phyloP scores from a whole-genome alignment of 2,888 invertebrate genomes.

The Kuschelorhynchus macadamiae region DNA sequence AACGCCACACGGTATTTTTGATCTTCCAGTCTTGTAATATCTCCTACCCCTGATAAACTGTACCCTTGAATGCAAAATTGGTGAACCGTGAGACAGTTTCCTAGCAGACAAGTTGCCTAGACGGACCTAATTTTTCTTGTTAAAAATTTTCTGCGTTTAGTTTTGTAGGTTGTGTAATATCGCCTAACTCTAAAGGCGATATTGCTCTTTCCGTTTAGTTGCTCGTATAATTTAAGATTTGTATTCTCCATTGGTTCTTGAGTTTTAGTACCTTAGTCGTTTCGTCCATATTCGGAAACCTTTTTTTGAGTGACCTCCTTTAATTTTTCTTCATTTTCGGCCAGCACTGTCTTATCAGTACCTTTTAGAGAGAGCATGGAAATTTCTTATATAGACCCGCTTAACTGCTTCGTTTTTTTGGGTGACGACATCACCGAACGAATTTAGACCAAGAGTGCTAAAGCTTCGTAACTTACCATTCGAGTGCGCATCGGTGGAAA shows the following conservation, averaged over 20 bases:
- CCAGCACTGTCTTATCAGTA: constrained; percentile 31
- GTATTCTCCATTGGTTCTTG: constrained; percentile 46
- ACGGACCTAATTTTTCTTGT: background rate
- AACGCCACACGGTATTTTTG: background rate
- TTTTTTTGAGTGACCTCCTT: constrained; percentile 31
- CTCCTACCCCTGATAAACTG: background rate
- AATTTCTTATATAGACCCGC: constrained; percentile 39
- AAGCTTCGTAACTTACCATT: background rate
- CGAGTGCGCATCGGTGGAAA: constrained; percentile 10
- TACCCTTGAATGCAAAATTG: background rate
- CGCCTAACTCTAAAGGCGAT: constrained; percentile 36
- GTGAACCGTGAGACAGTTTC: background rate
- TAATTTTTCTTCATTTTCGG: constrained; percentile 20
- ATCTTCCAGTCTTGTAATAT: background rate
- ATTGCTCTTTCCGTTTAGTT: constrained; percentile 36
- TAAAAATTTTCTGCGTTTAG: constrained; percentile 21
- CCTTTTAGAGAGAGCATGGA: constrained; percentile 45
- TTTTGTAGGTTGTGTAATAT: constrained; percentile 42
- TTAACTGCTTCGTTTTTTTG: background rate
- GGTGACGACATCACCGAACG: constrained; percentile 9
- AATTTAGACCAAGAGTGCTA: constrained; percentile 31
- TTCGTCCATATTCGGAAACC: constrained; percentile 36
- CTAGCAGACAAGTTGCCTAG: background rate
- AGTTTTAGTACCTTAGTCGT: constrained; percentile 36
- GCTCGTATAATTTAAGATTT: constrained; percentile 50